Base-by-base conservation (phyloP, 2,113 vertebrate genomes). In the Syngnathoides biaculeatus region DNA sequence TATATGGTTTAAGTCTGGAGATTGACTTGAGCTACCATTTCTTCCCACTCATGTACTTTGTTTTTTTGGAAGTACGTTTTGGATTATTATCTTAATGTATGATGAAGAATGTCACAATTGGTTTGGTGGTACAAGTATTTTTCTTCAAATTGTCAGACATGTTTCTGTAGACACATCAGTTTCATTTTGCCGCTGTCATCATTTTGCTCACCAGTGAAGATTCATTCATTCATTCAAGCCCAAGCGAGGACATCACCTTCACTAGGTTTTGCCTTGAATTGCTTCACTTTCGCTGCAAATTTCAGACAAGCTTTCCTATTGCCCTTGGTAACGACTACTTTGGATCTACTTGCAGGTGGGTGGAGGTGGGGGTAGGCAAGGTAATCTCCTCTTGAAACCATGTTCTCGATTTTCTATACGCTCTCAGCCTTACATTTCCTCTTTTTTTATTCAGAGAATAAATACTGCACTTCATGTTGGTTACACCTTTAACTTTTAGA, bases 361-460 rank as follows among this genome's bases (percentile, higher is more conserved):
- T n/a, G n/a, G n/a, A n/a, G n/a, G n/a, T n/a, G n/a, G n/a, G n/a
- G n/a, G n/a, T n/a, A n/a, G n/a, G n/a, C n/a, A n/a, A n/a, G n/a
- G n/a, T 84, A 83, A 66, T 79, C 59, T 43, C 22, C 13, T 53
- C 52, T 24, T 53, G n/a, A 53, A 13, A 12, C n/a, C 22, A 53
- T 53, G 24, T 71, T 69, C 74, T 4, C 12, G 12, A 50, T 50
- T 50, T 50, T n/a, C 19, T 9, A 20, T 17, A 19, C 48, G 20
- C 48, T 50, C 17, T 48, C 2, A 47, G 45, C 20, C 10, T n/a
- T 9, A 50, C 48, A 50, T n/a, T 50, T 20, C 19, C 48, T 50
- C 2, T 19, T 10, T 50, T 50, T 50, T 50, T 8, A 50, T 50
- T 9, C 48, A 20, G 20, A 50, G 7, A n/a, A 8, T 9, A 20